Conservation (phyloP, 2,797 vertebrate species). For the Lepidocolaptes lacrymiger region DNA sequence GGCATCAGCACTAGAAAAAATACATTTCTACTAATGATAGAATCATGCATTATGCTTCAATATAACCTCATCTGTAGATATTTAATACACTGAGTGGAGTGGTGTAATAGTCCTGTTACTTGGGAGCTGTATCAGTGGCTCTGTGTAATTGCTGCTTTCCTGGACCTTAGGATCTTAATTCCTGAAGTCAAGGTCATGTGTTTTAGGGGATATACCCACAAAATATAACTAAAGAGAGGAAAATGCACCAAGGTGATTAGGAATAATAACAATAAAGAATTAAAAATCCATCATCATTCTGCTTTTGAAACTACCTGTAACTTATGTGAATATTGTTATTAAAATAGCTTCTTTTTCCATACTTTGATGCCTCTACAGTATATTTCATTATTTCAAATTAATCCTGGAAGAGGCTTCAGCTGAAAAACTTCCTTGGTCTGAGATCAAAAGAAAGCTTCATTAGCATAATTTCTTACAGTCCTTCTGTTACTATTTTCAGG, state of each 20-base stretch:
- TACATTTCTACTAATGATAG: not conserved
- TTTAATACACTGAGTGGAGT: not conserved
- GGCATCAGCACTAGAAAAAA: not conserved
- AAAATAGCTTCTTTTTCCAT: not conserved
- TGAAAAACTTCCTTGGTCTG: not conserved
- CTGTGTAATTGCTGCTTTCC: not conserved
- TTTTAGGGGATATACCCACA: not conserved
- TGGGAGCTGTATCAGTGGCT: not conserved
- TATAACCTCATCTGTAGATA: not conserved
- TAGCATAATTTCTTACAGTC: not conserved
- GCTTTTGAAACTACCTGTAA: not conserved
- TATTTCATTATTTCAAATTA: not conserved
- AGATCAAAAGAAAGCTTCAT: not conserved
- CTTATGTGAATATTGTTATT: not conserved
- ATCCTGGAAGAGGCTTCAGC: not conserved
- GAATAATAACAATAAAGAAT: not conserved
- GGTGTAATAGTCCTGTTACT: not conserved
- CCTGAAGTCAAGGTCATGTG: not conserved
- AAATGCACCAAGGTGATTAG: not conserved
- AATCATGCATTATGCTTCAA: not conserved
- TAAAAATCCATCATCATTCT: not conserved
- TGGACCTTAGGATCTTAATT: not conserved
- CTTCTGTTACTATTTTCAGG: slow-evolving; percentile 22
- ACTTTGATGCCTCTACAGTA: not conserved
- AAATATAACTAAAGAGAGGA: not conserved